Base-by-base conservation (phyloP, 2,888 invertebrate species). In the Eledona agricola region DNA sequence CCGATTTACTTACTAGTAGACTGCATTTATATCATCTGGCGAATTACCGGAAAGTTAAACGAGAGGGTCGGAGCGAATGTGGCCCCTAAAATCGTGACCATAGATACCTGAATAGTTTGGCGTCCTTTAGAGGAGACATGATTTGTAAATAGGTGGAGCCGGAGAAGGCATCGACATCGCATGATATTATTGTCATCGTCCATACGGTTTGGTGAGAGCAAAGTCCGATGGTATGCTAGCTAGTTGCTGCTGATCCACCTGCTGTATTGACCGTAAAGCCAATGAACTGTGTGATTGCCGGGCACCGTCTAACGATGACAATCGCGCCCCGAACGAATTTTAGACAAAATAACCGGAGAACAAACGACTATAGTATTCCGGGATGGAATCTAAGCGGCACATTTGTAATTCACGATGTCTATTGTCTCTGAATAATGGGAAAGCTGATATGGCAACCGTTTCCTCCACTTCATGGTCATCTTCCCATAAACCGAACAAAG, bases 221-320 rank as follows among this genome's bases (percentile, higher is more conserved):
- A 40, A 15, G 12, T 23, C 23, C 32, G 50, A 34, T 43, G 51
- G 51, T 43, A 51, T 51, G 51, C 51, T n/a, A n/a, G n/a, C n/a
- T n/a, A n/a, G n/a, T n/a, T n/a, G n/a, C 34, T 51, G 35, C 51
- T 43, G 51, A 46, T 46, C 52, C 63, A 61, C 60, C 62, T n/a
- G n/a, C n/a, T 60, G 62, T 59, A 61, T 64, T 61, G 58, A 60
- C 60, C 59, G 55, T 57, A 59, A 55, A 65, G 65, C 55, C 65
- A 65, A 65, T 64, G 65, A 65, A 65, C 65, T 64, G 63, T 60
- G 55, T 56, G 57, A 62, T 58, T 50, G 60, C 52, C 55, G 38
- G 40, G 28, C 31, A 42, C 42, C 42, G 31, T 42, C 42, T 42
- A 31, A 46, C 46, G 35, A 34, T 42, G 42, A 46, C 46, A 46